Evolutionary conservation across 2,888 invertebrate genomes (phyloP), one percentile per base, ranked within the genome.

Genomic region (Drosophila mercatorum): DNA sequence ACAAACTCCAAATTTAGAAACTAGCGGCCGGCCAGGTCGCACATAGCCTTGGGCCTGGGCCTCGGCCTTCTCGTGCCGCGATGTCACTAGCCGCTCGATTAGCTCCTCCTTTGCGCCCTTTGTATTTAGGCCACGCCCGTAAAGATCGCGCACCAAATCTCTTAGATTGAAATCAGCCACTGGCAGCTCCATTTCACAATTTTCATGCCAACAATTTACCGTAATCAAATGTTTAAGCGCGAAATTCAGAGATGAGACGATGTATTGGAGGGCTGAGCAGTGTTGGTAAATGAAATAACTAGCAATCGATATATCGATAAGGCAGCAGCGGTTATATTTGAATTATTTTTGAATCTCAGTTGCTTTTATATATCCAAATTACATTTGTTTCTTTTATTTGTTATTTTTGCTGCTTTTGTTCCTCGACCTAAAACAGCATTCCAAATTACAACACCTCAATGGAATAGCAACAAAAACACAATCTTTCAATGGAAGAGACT

Each of bases 21-120:
- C 59, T 8, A 74, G 76, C 2, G 78, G 22, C 6, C 78, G 59
- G 11, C 74, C 78, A 1, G 76, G 70, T 3, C 70, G 62, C 11
- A 61, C 40, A n/a, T 55, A 66, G 10, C 76, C 76, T 44, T 78
- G 70, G 8, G 75, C 78, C 43, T 77, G 76, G 17, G 78, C 74
- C 51, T 77, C 78, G 6, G 74, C 74, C 31, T 74, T 60, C 8
- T 77, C 78, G 47, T 64, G 51, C 5, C 76, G 60, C 5, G 74
- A 70, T 34, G 26, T 17, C 28, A 58, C 12, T 14, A 77, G 40
- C 2, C 76, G 78, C 2, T 66, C 74, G 2, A 38, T 47, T 1
- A 77, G 58, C 40, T 78, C 44, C 26, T 70, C 52, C 3, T 59
- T 57, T 3, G 59, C 61, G 8, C 76, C 76, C n/a, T 58, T 58